These are phyloP conservation scores for Vandiemenella viatica DNA, from an alignment of 2,888 invertebrate species.

Conservation along the genomic window DNA sequence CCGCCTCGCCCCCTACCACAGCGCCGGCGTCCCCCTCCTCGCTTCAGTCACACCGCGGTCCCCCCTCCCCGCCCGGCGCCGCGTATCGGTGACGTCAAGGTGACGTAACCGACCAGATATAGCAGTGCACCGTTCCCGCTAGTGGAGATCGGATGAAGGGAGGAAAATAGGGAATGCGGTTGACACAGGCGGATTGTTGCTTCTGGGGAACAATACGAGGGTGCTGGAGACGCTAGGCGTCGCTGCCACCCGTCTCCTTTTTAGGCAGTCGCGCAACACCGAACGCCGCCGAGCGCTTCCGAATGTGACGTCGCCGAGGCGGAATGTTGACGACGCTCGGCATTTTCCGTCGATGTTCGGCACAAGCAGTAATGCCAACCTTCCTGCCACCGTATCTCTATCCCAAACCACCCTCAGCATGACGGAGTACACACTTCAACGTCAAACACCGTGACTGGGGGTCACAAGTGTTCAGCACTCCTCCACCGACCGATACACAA, in stretches of 20 bases:
- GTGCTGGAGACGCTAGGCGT: not conserved
- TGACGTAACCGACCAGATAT: constrained; percentile 19
- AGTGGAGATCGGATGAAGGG: not conserved
- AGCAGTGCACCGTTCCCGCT: constrained; percentile 8
- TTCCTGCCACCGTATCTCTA: too few relatives aligned
- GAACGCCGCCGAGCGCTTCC: constrained; percentile 20
- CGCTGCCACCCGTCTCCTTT: constrained; percentile 19
- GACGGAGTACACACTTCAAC: not conserved
- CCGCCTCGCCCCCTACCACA: constrained; percentile 16
- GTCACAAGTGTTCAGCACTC: not conserved
- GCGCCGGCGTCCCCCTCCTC: constrained; percentile 12
- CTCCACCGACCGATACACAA: not conserved
- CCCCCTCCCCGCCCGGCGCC: constrained; percentile 12
- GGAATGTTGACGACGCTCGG: not conserved
- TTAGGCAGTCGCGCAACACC: constrained; percentile 12
- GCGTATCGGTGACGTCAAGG: constrained; percentile 18
- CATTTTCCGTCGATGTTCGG: not conserved
- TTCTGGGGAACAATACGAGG: not conserved
- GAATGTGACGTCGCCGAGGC: constrained; percentile 7
- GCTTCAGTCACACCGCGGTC: constrained; percentile 7
- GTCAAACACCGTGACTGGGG: not conserved
- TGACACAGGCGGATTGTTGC: too few relatives aligned
- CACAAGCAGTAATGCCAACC: too few relatives aligned
- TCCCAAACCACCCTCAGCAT: too few relatives aligned
- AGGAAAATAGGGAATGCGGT: not conserved